phyloP scores from a whole-genome alignment of 2,113 vertebrate genomes.

The Campylomormyrus numenius region DNA sequence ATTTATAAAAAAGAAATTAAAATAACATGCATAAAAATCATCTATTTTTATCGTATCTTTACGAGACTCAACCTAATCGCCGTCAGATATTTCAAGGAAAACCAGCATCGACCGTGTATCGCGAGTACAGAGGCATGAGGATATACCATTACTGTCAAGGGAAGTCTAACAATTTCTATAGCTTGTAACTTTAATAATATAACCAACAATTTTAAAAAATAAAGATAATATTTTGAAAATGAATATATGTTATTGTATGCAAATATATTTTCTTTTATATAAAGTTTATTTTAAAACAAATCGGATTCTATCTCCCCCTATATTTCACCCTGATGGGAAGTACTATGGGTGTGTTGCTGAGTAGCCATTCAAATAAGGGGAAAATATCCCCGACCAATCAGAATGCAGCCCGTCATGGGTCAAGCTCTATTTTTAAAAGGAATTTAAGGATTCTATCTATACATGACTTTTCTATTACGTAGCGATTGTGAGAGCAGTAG shows the following conservation, averaged over 20 bases:
- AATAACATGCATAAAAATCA: not conserved
- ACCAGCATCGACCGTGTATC: not conserved
- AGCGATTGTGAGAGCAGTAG: not conserved
- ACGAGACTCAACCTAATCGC: not conserved
- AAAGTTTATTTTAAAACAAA: not conserved
- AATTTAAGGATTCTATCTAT: not conserved
- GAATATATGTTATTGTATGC: not conserved
- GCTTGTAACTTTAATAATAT: not conserved
- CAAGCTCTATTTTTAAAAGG: constrained; percentile 27
- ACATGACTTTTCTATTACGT: not conserved
- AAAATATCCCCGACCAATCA: constrained; percentile 42
- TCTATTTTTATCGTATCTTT: not conserved
- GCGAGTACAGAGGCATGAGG: constrained; percentile 8
- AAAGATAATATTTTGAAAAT: not conserved
- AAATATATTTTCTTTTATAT: not conserved
- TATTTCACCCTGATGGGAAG: constrained; percentile 27
- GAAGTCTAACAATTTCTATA: not conserved
- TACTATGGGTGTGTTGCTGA: constrained; percentile 35
- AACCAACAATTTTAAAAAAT: not conserved
- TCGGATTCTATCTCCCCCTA: not conserved
- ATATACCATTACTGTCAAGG: constrained; percentile 13
- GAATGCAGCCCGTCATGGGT: constrained; percentile 1
- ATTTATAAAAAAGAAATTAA: not conserved
- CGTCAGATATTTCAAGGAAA: not conserved
- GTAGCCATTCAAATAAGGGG: constrained; percentile 43